These are phyloP conservation scores for Aplodontia rufa DNA, from an alignment of 2,113 vertebrate genomes.

Conservation along the genomic window DNA sequence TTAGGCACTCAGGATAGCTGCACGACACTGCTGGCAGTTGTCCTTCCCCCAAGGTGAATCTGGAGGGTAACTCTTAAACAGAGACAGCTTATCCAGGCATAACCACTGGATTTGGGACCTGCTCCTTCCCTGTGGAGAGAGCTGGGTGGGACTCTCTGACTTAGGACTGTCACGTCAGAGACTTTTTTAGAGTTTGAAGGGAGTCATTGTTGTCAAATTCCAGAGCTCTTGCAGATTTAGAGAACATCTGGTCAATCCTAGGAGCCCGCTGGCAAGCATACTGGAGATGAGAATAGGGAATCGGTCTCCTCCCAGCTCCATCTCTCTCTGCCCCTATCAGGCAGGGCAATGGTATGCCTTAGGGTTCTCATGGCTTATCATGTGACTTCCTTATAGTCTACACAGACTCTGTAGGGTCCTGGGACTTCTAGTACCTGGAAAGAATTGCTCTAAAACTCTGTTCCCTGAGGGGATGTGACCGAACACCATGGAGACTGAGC, in stretches of 20 bases:
- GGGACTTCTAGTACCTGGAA: neutral
- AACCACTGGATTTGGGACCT: neutral
- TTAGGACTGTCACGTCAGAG: constrained; percentile 33
- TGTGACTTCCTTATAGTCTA: neutral
- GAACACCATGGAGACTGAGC: neutral
- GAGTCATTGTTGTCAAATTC: constrained; percentile 66
- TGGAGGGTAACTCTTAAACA: neutral
- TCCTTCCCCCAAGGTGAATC: neutral
- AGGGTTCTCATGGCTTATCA: neutral
- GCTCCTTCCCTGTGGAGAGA: constrained; percentile 16
- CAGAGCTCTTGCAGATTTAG: constrained; percentile 65
- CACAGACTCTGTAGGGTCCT: neutral
- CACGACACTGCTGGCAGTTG: neutral
- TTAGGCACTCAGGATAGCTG: neutral
- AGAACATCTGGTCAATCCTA: constrained; percentile 43
- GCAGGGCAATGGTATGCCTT: neutral
- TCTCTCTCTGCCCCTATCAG: neutral
- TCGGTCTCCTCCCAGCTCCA: neutral
- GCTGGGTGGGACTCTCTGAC: constrained; percentile 51
- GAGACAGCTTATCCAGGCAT: neutral
- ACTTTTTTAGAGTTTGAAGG: constrained; percentile 59
- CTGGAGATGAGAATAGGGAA: neutral
- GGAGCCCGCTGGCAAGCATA: constrained; percentile 28
- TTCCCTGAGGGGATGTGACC: neutral
- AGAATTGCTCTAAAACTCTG: neutral